Conservation (phyloP, 2,888 invertebrate species). For the Glomeris marginata region DNA sequence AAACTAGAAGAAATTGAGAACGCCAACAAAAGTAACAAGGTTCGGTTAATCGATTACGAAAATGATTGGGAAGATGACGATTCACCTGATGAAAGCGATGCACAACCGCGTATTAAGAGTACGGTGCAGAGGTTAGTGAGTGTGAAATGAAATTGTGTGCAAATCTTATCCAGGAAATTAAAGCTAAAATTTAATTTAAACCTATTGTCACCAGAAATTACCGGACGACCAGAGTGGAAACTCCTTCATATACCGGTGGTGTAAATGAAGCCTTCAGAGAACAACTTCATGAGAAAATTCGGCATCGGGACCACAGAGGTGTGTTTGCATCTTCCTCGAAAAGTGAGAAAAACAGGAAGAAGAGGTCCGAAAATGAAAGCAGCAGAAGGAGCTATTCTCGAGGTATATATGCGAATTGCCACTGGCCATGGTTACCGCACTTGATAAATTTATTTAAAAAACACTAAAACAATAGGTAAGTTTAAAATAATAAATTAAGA, state of each 20-base stretch:
- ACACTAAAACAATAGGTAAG: too few relatives aligned
- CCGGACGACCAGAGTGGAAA: conserved; percentile 65
- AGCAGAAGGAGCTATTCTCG: conserved; percentile 15
- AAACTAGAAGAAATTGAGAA: conserved; percentile 20
- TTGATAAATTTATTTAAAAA: too few relatives aligned
- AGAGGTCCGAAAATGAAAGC: conserved; percentile 24
- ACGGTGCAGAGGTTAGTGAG: background rate
- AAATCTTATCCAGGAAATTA: background rate
- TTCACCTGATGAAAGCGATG: conserved; percentile 10
- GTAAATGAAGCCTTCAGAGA: conserved; percentile 63
- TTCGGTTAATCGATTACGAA: background rate
- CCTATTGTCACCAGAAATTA: conserved; percentile 40
- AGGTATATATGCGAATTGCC: too few relatives aligned
- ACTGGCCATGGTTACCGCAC: too few relatives aligned
- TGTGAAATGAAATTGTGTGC: background rate
- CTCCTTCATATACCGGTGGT: conserved; percentile 88
- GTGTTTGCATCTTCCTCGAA: conserved; percentile 52
- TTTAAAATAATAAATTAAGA: too few relatives aligned
- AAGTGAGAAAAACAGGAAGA: conserved; percentile 29
- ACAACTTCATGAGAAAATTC: conserved; percentile 45
- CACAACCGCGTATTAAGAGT: background rate
- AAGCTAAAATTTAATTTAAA: background rate
- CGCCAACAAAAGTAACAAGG: conserved; percentile 18
- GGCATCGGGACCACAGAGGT: conserved; percentile 42
- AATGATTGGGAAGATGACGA: conserved; percentile 17